Evolutionary conservation across 2,888 invertebrate species (phyloP), one percentile per base, ranked within the genome.

Genomic region (Dasysyrphus albostriatus): DNA sequence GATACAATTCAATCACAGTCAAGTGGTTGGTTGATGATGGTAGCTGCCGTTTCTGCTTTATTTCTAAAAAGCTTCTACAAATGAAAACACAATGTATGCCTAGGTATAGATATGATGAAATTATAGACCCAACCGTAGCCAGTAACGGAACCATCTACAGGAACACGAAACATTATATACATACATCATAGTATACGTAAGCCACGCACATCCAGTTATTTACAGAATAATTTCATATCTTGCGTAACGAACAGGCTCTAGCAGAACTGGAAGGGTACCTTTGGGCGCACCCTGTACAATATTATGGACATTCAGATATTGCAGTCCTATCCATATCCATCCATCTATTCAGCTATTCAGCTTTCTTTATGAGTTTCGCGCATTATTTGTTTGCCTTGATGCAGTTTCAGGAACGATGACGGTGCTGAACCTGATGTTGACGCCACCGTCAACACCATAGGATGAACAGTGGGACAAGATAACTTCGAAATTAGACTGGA

Each of bases 161-260:
- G 19, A 67, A n/a, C 24, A 69, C n/a, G 49, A 16, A 67, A 34
- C 19, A 24, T 39, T 37, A 29, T 39, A 29, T 24, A n/a, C n/a
- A 24, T 24, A 8, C 6, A 8, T 34, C 51, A 42, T 63, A 14
- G 19, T 1, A 7, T 54, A 44, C 44, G 65, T 47, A 85, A 77
- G 69, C 74, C 74, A 63, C 77, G 83, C 70, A 83, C 58, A 70
- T 78, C 73, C 39, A 51, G 67, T 69, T 77, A 78, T 85, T 85
- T 77, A 69, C 81, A 67, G 67, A 49, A 81, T 82, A 78, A 82
- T 82, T 82, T 74, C 82, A 82, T 82, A 85, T 80, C 70, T 75
- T 73, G 84, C 84, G 81, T 73, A 85, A 81, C 76, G 5, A 24
- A 69, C 24, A 69, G 16, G n/a, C 10, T 19, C 37, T 14, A 42